Evolutionary conservation across 1,140 invertebrate genomes (phyloP).

Genomic region (Caenorhabditis latens): DNA sequence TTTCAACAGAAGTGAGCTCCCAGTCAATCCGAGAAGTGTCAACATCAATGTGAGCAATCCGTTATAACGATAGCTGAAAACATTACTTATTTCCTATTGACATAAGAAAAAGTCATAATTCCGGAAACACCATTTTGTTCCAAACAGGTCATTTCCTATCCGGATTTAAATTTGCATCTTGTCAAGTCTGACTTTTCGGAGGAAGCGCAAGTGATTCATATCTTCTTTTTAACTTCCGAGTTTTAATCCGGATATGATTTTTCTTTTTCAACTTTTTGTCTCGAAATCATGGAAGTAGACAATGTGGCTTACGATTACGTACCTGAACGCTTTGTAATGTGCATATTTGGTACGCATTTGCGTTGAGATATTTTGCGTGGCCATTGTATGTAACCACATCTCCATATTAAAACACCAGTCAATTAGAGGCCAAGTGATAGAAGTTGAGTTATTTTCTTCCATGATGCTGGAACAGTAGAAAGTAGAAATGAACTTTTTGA

Average conservation of each 20-base stretch:
- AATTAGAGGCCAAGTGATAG: not conserved
- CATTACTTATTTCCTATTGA: too few relatives aligned
- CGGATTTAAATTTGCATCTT: not conserved
- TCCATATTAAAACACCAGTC: slow-evolving; percentile 59
- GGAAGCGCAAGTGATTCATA: not conserved
- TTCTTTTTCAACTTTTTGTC: not conserved
- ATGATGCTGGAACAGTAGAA: not conserved
- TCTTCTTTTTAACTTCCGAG: not conserved
- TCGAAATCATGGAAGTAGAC: not conserved
- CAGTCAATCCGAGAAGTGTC: slow-evolving; percentile 74
- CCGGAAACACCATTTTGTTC: not conserved
- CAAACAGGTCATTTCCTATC: slow-evolving; percentile 14
- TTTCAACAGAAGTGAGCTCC: slow-evolving; percentile 70
- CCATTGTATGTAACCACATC: slow-evolving; percentile 26
- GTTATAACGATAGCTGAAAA: slow-evolving; percentile 73
- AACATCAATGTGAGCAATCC: slow-evolving; percentile 72
- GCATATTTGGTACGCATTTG: slow-evolving; percentile 30
- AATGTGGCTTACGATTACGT: not conserved
- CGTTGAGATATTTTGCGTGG: slow-evolving; percentile 15
- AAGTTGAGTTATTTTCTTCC: not conserved
- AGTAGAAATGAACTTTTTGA: not conserved
- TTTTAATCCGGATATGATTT: not conserved
- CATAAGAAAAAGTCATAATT: not conserved
- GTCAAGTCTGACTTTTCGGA: not conserved
- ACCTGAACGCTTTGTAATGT: slow-evolving; percentile 51